A percentile compares a stretch with the other conserved stretches of the same genome.
These are phyloP conservation scores for Avahi laniger DNA, from an alignment of 2,797 vertebrate species.

Conservation along the genomic window DNA sequence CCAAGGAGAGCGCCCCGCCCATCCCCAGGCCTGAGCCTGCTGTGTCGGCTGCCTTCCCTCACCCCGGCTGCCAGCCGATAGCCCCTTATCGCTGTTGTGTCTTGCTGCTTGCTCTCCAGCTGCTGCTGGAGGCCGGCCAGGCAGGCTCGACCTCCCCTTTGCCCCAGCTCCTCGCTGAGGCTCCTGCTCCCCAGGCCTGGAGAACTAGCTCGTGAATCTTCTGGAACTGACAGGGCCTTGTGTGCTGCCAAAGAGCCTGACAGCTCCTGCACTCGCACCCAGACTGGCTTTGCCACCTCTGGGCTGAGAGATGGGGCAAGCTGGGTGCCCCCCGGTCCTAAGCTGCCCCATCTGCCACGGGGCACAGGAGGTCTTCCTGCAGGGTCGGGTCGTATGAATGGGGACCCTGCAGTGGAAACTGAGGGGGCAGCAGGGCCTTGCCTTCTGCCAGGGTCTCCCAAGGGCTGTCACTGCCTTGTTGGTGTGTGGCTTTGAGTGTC, in stretches of 20 bases:
- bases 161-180: background rate
- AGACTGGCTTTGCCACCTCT: background rate
- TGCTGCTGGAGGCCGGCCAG: background rate
- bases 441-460: background rate
- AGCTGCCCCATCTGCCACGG: rapidly evolving
- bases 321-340: no score
- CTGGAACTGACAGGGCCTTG: background rate
- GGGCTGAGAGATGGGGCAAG: background rate
- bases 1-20: background rate
- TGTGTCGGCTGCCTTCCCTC: rapidly evolving
- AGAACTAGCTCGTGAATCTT: background rate
- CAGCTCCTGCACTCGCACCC: rapidly evolving
- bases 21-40: background rate
- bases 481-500: background rate
- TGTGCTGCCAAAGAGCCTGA: background rate
- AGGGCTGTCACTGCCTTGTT: background rate
- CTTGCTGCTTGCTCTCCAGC: constrained; percentile 9
- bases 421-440: background rate
- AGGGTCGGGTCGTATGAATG: background rate
- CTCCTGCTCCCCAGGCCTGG: background rate
- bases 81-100: constrained; percentile 63
- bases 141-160: background rate
- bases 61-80: background rate
- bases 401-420: background rate
- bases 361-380: no score